phyloP scores from a whole-genome alignment of 2,888 invertebrate species.

The Drepanosiphum platanoidis region DNA sequence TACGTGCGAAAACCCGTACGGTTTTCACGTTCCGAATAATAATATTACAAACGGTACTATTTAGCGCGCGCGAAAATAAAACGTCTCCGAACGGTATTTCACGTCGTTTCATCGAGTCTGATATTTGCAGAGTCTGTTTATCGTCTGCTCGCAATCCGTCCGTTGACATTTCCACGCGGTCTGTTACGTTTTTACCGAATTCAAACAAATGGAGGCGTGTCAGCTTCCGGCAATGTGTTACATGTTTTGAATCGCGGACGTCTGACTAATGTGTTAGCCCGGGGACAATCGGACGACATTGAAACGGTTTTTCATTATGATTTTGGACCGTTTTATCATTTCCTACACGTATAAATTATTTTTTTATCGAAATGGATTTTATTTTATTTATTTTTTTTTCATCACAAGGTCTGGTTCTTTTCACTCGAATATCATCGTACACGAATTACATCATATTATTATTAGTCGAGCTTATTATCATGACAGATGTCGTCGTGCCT shows the following conservation, averaged over 20 bases:
- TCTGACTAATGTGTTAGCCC: constrained; percentile 16
- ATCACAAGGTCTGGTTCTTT: constrained; percentile 30
- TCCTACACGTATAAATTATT: constrained; percentile 8
- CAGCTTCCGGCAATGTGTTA: constrained; percentile 50
- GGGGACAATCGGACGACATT: constrained; percentile 48
- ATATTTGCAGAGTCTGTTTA: neutral
- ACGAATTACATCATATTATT: neutral
- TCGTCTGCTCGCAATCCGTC: neutral
- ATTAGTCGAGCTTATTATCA: neutral
- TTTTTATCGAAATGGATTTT: neutral
- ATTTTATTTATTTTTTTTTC: too few relatives aligned
- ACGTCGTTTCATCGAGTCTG: neutral
- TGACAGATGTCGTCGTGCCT: neutral
- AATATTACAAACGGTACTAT: neutral
- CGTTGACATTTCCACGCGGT: constrained; percentile 19
- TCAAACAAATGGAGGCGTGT: constrained; percentile 33
- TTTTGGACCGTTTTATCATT: constrained; percentile 41
- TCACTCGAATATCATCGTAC: neutral
- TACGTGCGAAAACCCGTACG: neutral
- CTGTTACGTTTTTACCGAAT: constrained; percentile 11
- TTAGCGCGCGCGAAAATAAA: neutral
- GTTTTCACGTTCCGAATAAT: neutral
- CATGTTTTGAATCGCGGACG: constrained; percentile 43
- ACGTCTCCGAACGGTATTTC: neutral
- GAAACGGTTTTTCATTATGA: constrained; percentile 40